phyloP scores from a whole-genome alignment of 2,888 invertebrate species.

The Andricus quercusramuli region DNA sequence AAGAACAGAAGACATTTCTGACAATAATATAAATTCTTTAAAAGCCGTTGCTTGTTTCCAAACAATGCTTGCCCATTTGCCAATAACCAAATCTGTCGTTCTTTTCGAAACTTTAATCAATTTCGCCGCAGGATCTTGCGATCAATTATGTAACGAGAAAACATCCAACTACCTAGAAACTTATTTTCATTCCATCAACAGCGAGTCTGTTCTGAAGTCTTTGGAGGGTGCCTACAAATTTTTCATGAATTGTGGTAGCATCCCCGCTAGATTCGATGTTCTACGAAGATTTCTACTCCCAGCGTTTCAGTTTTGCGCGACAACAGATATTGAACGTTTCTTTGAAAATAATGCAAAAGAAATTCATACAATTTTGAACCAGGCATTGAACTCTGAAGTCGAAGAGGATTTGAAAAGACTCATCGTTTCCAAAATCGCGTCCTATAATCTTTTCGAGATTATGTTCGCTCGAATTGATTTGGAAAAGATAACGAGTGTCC shows the following conservation, averaged over 20 bases:
- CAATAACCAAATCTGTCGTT: constrained; percentile 65
- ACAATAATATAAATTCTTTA: constrained; percentile 47
- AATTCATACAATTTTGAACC: constrained; percentile 59
- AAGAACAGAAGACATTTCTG: constrained; percentile 34
- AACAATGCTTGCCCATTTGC: constrained; percentile 64
- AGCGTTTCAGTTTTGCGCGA: constrained; percentile 65
- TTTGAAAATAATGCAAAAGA: constrained; percentile 67
- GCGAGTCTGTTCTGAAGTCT: constrained; percentile 61
- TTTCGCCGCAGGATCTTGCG: constrained; percentile 63
- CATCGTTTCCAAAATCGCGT: constrained; percentile 73
- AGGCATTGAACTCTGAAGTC: constrained; percentile 49
- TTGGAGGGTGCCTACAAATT: constrained; percentile 63
- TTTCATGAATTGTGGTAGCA: constrained; percentile 59
- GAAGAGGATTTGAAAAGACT: constrained; percentile 61
- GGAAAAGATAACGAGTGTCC: constrained; percentile 58
- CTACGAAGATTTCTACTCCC: constrained; percentile 72
- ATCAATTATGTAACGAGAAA: constrained; percentile 61
- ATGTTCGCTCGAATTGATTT: constrained; percentile 71
- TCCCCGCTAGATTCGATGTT: constrained; percentile 69
- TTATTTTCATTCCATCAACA: constrained; percentile 61
- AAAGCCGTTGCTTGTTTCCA: constrained; percentile 65
- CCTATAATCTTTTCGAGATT: constrained; percentile 74
- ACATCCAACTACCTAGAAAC: constrained; percentile 58
- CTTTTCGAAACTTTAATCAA: constrained; percentile 65
- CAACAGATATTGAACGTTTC: constrained; percentile 66